Evolutionary conservation across 1,140 invertebrate species (phyloP).

Genomic region (Wasmannia auropunctata): DNA sequence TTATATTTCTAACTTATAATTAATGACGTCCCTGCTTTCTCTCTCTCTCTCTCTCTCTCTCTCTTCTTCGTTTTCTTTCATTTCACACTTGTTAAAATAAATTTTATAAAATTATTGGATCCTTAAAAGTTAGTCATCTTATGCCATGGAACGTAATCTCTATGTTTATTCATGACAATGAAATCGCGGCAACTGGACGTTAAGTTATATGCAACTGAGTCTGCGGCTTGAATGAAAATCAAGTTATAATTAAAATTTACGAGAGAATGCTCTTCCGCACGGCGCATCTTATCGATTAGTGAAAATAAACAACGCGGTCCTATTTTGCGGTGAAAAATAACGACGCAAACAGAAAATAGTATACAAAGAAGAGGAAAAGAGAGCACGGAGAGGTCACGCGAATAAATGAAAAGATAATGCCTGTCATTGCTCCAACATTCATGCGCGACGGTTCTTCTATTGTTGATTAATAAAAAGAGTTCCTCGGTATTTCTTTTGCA

Average conservation of each 20-base stretch:
- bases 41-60: neutral
- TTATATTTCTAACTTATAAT: conserved; percentile 9
- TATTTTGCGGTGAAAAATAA: neutral
- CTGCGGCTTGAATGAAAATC: neutral
- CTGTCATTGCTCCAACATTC: neutral
- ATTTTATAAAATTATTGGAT: neutral
- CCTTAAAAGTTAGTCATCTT: neutral
- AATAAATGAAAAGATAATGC: neutral
- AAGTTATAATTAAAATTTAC: neutral
- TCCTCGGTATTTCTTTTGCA: neutral
- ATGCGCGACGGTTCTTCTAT: neutral
- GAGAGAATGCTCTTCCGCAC: neutral
- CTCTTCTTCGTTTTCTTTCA: too few relatives aligned
- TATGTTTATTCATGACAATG: conserved; percentile 2
- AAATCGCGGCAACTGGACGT: neutral
- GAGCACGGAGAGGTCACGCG: neutral
- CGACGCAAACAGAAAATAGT: neutral
- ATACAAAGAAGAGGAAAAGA: neutral
- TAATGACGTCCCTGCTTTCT: neutral
- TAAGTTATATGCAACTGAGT: neutral
- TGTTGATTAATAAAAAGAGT: neutral
- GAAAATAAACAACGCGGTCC: neutral
- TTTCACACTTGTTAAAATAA: neutral
- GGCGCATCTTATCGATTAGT: neutral
- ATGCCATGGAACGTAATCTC: neutral